Conservation (phyloP, 2,797 vertebrate species). For the Masticophis lateralis region DNA sequence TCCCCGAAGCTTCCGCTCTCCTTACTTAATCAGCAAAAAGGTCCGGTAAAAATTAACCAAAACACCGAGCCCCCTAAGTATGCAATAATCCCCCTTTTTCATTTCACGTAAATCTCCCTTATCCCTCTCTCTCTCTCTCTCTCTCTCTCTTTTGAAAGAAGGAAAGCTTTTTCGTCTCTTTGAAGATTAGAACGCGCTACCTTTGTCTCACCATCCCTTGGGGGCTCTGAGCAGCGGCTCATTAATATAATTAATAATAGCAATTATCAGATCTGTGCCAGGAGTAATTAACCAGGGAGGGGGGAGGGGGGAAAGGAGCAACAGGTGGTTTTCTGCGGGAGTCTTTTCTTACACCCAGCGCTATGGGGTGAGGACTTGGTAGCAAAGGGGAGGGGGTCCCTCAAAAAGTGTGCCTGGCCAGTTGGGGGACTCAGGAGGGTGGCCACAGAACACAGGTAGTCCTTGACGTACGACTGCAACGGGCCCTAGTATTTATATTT, state of each 20-base stretch:
- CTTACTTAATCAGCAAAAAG: not conserved
- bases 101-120: not conserved
- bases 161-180: not conserved
- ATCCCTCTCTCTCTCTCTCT: too few species aligned
- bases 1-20: not conserved
- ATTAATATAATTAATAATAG: constrained; percentile 37
- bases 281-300: constrained; percentile 9
- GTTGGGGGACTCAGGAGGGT: not conserved
- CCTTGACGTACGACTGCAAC: too few species aligned
- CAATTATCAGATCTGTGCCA: constrained; percentile 21
- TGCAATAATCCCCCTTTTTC: not conserved
- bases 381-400: not conserved
- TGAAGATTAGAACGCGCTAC: not conserved
- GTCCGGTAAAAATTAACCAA: not conserved
- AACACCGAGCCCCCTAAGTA: not conserved
- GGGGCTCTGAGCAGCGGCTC: not conserved
- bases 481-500: too few species aligned
- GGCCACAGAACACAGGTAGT: too few species aligned
- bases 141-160: not conserved
- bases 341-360: not conserved
- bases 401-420: too few species aligned
- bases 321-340: not conserved
- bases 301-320: not conserved
- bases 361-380: not conserved
- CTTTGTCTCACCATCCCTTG: not conserved